Conservation (phyloP, 2,888 invertebrate genomes). For the Pycnomerus fuliginosus region DNA sequence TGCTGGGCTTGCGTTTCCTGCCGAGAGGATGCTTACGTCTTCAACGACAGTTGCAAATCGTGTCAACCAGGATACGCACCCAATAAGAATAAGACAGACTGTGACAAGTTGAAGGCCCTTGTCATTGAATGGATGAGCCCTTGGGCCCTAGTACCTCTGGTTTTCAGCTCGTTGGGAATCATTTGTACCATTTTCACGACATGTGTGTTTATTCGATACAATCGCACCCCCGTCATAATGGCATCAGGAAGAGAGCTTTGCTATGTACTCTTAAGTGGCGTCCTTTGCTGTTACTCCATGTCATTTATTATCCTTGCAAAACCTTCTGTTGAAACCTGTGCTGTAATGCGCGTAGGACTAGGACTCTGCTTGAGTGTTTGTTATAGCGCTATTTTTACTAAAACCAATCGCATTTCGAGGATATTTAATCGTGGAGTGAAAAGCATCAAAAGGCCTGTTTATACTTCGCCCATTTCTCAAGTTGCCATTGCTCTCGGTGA, state of each 20-base stretch:
- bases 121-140: constrained; percentile 64
- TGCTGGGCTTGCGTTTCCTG: constrained; percentile 73
- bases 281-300: constrained; percentile 64
- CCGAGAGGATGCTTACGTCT: constrained; percentile 61
- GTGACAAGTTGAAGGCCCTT: constrained; percentile 59
- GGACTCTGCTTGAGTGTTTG: constrained; percentile 73
- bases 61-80: constrained; percentile 60
- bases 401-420: constrained; percentile 72
- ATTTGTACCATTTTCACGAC: constrained; percentile 62
- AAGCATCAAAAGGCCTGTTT: constrained; percentile 69
- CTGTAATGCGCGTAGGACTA: constrained; percentile 65
- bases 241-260: constrained; percentile 77
- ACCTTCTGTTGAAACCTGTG: constrained; percentile 66
- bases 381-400: constrained; percentile 73
- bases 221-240: constrained; percentile 54
- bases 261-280: constrained; percentile 71
- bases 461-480: constrained; percentile 75
- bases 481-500: constrained; percentile 67
- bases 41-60: constrained; percentile 61
- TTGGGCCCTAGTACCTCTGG: constrained; percentile 66
- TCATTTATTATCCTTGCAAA: constrained; percentile 70
- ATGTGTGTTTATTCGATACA: constrained; percentile 62
- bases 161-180: constrained; percentile 63
- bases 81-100: constrained; percentile 54
- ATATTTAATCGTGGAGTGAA: constrained; percentile 72